Base-by-base conservation (phyloP, 2,113 vertebrate genomes). In the Cranoglanis bouderius region DNA sequence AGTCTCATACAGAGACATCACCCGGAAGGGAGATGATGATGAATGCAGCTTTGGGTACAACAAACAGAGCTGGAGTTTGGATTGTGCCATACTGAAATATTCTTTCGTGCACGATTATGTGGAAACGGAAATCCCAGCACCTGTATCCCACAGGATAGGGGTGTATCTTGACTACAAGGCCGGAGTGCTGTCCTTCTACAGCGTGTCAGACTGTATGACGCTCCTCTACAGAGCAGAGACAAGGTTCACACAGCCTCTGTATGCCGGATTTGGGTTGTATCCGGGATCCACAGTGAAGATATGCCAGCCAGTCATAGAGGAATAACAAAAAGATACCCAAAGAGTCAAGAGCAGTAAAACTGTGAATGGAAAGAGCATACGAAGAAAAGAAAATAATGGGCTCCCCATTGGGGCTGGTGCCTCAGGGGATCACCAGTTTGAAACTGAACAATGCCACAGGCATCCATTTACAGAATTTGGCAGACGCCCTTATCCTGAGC, bases 11-110 rank as follows among this genome's bases (percentile, higher is more conserved):
- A 49, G 32, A 59, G 90, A 88, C 86, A 89, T 89, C 83, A 40
- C 21, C 40, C 82, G 86, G 40, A 86, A 85, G 0, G 90, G 88
- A 12, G 46, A 86, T 1, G 38, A 40, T 2, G 86, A 88, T 8
- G 72, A 83, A 46, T 67, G 84, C 14, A 87, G 90, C n/a, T 90
- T 91, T 65, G 90, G 90, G 14, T 89, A 87, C 53, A 91, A 91
- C 55, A 85, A 72, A 24, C 53, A 75, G 21, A 87, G 85, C 40
- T 91, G 90, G 90, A 91, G 82, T 87, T 77, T 91, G 80, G 88
- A 87, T 65, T 91, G 88, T 32, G 72, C 88, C 26, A 53, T 32
- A 51, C 51, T 19, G n/a, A 83, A 87, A 61, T 91, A 85, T 3
- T 49, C 75, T 5, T 70, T 89, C 12, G 63, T 70, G 32, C 88